A percentile compares a stretch with the other conserved stretches of the same genome.
These are phyloP conservation scores for Dynastes tityus DNA, from an alignment of 2,888 invertebrate species.

Conservation along the genomic window DNA sequence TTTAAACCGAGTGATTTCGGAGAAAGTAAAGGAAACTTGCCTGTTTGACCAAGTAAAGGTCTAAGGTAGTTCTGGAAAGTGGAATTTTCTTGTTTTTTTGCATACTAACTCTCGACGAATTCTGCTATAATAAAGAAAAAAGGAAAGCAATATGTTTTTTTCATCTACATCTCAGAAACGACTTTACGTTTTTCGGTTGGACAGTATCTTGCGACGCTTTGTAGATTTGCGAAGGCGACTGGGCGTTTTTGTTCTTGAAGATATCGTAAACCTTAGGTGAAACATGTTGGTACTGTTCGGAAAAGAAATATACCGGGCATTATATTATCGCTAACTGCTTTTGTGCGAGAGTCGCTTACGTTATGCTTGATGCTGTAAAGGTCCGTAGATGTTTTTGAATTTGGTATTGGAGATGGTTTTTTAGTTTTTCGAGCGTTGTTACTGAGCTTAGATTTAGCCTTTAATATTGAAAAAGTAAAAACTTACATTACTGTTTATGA, in stretches of 20 bases:
- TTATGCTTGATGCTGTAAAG: background rate
- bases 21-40: too few relatives aligned
- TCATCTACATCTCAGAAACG: too few relatives aligned
- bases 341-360: background rate
- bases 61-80: background rate
- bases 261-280: constrained; percentile 1
- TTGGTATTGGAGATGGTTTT: background rate
- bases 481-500: too few relatives aligned
- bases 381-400: background rate
- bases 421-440: background rate
- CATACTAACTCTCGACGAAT: background rate
- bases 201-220: background rate
- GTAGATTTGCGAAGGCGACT: background rate
- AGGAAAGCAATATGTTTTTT: background rate
- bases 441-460: background rate
- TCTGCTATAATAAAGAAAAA: background rate
- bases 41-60: background rate
- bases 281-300: background rate
- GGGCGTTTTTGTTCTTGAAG: background rate
- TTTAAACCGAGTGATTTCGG: too few relatives aligned
- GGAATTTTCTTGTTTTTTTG: background rate
- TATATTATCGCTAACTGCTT: too few relatives aligned
- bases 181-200: background rate
- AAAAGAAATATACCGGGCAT: background rate
- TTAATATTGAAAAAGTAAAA: too few relatives aligned